Base-by-base conservation (phyloP, 2,888 invertebrate species). In the Sceliomorpha sp. region DNA sequence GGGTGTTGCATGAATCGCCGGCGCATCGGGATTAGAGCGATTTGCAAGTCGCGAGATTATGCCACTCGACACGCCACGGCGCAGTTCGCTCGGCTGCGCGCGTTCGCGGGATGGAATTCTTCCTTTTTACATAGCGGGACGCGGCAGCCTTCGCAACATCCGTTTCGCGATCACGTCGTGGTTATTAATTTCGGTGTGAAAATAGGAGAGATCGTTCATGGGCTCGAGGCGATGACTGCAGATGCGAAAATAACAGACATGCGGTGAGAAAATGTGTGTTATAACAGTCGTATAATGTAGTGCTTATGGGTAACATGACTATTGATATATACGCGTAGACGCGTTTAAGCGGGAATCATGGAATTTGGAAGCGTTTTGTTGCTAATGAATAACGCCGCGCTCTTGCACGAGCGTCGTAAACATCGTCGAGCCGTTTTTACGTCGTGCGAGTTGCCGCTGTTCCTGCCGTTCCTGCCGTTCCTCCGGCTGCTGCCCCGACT, bases 41-140 rank as follows among this genome's bases (percentile, higher is more conserved):
- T 70, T 70, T 66, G 66, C 64, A 70, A 70, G 58, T 66, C 48
- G 56, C 56, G 29, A 62, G 62, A 70, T 70, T 70, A 66, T 66
- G 66, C 53, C 53, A 56, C 56, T 70, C 56, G 70, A 58, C 56
- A 62, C 56, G 66, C 51, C 60, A 66, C 45, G 55, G 34, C n/a
- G n/a, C n/a, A n/a, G n/a, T n/a, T n/a, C n/a, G n/a, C 51, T 56
- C 47, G 50, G 50, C 39, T 48, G 55, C 51, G 67, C 67, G 48
- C 51, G 60, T 56, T 68, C 48, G 32, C 34, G 48, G 56, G 51
- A 50, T n/a, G n/a, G 48, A 62, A 58, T 53, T 69, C 51, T 56
- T 69, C 42, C 42, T 62, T 62, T 56, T 62, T 50, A 45, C 37
- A 44, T 56, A 68, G 68, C 68, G 60, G 55, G 55, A 14, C 48